Percentiles rank a stretch among this genome's conserved stretches.
Evolutionary conservation across 1,140 invertebrate species (phyloP).

Genomic region (Cotesia chilonis): DNA sequence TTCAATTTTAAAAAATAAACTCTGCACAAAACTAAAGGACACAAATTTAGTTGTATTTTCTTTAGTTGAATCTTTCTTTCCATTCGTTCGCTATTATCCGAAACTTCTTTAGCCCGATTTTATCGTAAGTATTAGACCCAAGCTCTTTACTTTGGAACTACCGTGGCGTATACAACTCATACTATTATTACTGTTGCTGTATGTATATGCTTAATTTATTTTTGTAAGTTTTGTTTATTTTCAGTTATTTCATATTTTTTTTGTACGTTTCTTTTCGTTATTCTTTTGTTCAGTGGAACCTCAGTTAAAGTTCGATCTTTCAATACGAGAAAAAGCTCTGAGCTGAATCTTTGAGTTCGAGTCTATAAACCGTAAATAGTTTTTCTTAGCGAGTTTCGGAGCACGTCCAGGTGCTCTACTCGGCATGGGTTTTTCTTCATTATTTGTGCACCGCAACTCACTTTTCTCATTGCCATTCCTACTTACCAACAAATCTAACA

Average conservation of each 20-base stretch:
- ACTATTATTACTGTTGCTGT: not conserved
- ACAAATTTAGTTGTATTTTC: constrained; percentile 5
- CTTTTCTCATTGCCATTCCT: not conserved
- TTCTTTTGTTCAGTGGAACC: not conserved
- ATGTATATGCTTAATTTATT: constrained; percentile 1
- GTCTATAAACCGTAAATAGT: constrained; percentile 25
- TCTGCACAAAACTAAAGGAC: not conserved
- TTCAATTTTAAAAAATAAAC: too few relatives aligned
- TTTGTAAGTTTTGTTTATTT: not conserved
- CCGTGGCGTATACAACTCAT: too few relatives aligned
- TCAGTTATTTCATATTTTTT: not conserved
- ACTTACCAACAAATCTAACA: constrained; percentile 3
- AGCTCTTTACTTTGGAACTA: not conserved
- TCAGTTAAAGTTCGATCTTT: constrained; percentile 33
- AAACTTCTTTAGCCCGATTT: not conserved
- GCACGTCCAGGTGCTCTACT: constrained; percentile 16
- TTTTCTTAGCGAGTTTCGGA: constrained; percentile 17
- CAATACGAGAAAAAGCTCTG: not conserved
- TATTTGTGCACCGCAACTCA: constrained; percentile 24
- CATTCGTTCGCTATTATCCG: not conserved
- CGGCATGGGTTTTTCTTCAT: constrained; percentile 13
- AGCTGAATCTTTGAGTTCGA: too few relatives aligned
- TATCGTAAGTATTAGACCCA: not conserved
- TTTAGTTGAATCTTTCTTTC: not conserved
- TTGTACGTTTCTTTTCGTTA: not conserved